Evolutionary conservation across 53 echinoderm and acorn worm genomes (phyloP), one percentile per base, ranked within the genome.

Genomic region (Astropecten irregularis): DNA sequence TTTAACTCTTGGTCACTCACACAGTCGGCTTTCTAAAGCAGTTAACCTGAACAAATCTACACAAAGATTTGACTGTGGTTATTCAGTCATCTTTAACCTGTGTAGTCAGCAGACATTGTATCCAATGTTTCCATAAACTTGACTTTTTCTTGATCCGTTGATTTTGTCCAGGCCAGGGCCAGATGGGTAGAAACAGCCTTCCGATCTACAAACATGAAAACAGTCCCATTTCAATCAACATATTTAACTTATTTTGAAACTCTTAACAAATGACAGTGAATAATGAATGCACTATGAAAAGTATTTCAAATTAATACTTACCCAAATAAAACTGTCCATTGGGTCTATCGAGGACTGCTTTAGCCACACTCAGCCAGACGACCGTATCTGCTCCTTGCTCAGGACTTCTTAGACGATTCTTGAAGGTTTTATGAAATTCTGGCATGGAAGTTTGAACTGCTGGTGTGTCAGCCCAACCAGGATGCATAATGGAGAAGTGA

Each of bases 391-490:
- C 95, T 5, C 95, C 95, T 21, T 93, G 88, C 70, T 93, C 95
- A 20, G 95, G 82, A n/a, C 84, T 64, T 53, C 95, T 82, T 19
- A 95, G 71, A 18, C 69, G 76, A 18, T 91, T 49, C 90, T 95
- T 90, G 27, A 95, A 71, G 19, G 63, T 55, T 2, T 52, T 87
- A 39, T 95, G 88, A 85, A 95, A 95, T 1, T 68, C 91, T 5
- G 95, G 95, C 93, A 95, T 95, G 51, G 95, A 90, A 26, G 62
- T 90, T 18, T 62, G 87, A 3, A 95, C 91, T 19, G 88, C 90
- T 3, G 95, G 90, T 0, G 95, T 95, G 73, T 93, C 93, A 1
- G 95, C 93, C 95, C 95, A 95, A 26, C 95, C 95, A 0, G 95
- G 95, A 16, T 95, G 95, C 95, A 95, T 95, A 4, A 83, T 57